phyloP scores from a whole-genome alignment of 1,140 invertebrate species.

The Hyles euphorbiae region DNA sequence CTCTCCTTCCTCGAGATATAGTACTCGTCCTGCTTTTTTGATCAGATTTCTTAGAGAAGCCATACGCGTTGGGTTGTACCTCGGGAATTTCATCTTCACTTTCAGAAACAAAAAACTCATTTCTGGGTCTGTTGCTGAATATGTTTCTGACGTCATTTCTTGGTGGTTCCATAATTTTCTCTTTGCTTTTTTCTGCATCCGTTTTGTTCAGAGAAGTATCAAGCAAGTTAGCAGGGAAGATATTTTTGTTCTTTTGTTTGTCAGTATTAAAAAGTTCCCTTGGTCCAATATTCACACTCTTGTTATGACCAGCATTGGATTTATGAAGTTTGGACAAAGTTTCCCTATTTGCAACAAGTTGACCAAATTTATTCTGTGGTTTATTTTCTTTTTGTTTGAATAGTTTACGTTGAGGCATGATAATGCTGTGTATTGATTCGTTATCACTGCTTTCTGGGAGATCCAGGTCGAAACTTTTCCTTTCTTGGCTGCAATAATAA shows the following conservation, averaged over 20 bases:
- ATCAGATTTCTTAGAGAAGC: conserved; percentile 35
- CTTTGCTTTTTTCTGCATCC: conserved; percentile 42
- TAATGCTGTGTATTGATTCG: conserved; percentile 62
- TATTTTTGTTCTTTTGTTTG: conserved; percentile 36
- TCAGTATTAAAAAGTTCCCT: conserved; percentile 43
- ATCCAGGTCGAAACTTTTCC: conserved; percentile 44
- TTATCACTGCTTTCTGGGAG: conserved; percentile 60
- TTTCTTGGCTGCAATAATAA: conserved; percentile 53
- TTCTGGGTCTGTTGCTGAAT: conserved; percentile 43
- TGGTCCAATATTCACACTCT: conserved; percentile 37
- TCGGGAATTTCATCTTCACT: conserved; percentile 64
- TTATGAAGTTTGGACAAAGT: conserved; percentile 35
- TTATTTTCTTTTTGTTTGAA: conserved; percentile 49
- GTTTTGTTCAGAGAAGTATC: conserved; percentile 52
- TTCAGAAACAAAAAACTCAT: conserved; percentile 54
- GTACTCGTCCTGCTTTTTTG: conserved; percentile 21
- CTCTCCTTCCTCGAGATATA: conserved; percentile 18
- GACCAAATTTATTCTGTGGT: conserved; percentile 37
- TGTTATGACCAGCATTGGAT: conserved; percentile 32
- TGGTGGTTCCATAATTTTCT: conserved; percentile 24
- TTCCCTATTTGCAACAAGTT: conserved; percentile 42
- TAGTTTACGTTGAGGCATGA: conserved; percentile 51
- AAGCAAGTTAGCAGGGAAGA: conserved; percentile 47
- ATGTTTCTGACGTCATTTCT: conserved; percentile 43
- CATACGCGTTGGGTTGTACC: conserved; percentile 51